Percentiles rank a stretch among this genome's conserved stretches.
Evolutionary conservation across 2,113 vertebrate species (phyloP).

Genomic region (Andinoacara biseriatus): DNA sequence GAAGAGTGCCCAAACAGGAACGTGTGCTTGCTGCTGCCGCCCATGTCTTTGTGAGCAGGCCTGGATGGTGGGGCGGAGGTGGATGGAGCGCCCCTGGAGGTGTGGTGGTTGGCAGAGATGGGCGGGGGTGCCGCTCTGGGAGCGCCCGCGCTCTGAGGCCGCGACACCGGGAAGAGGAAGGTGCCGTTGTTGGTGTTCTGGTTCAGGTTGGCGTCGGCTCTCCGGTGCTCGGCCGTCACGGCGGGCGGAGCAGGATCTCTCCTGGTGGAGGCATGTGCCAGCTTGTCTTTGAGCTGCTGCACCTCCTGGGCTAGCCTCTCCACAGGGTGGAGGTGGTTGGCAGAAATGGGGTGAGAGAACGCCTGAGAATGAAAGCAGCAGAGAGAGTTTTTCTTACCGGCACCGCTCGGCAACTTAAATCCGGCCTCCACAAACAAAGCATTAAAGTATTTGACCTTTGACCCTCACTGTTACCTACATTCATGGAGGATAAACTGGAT

Average conservation of each 20-base stretch:
- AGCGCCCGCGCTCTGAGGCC: conserved; percentile 21
- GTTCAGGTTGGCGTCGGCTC: conserved; percentile 78
- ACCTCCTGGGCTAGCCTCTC: conserved; percentile 80
- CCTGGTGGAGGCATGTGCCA: conserved; percentile 50
- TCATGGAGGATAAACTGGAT: not conserved
- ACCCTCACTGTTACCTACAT: not conserved
- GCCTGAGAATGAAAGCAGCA: conserved; percentile 61
- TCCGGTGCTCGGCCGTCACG: conserved; percentile 41
- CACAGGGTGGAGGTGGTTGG: conserved; percentile 78
- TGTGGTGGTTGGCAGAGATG: conserved; percentile 56
- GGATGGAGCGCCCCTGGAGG: conserved; percentile 33
- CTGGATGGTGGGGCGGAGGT: conserved; percentile 5
- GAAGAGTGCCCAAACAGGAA: conserved; percentile 79
- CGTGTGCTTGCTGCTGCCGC: conserved; percentile 74
- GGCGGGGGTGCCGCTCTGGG: conserved; percentile 31
- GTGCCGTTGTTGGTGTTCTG: conserved; percentile 82
- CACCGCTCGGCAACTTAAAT: not conserved
- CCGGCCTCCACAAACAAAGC: not conserved
- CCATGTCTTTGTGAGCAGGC: conserved; percentile 35
- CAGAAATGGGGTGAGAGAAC: conserved; percentile 77
- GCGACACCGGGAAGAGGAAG: conserved; percentile 77
- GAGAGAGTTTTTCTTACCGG: not conserved
- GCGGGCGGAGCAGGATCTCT: not conserved
- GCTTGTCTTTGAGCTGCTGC: conserved; percentile 76
- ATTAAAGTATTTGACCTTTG: not conserved